phyloP scores from a whole-genome alignment of 1,140 invertebrate species.

The Zaprionus davidi region DNA sequence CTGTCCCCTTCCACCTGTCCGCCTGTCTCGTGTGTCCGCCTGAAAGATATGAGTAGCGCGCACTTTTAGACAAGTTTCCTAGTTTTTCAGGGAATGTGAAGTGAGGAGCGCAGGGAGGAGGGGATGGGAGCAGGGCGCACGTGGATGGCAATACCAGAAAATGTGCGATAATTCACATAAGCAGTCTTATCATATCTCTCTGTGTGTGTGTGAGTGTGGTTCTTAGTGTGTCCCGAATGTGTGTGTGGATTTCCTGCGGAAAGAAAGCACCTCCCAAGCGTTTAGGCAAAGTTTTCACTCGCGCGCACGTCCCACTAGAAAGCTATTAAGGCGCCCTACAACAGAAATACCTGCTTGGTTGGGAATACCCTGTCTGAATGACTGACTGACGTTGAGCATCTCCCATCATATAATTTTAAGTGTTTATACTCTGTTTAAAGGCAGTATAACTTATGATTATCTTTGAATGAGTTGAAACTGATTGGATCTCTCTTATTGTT shows the following conservation, averaged over 20 bases:
- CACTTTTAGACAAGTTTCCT: slow-evolving; percentile 80
- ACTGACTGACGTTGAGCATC: too few species aligned
- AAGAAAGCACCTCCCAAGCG: slow-evolving; percentile 66
- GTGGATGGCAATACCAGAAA: slow-evolving; percentile 57
- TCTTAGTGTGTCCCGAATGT: slow-evolving; percentile 11
- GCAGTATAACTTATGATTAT: too few species aligned
- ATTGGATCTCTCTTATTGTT: neutral
- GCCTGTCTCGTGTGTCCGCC: slow-evolving; percentile 17
- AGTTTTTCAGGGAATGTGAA: slow-evolving; percentile 46
- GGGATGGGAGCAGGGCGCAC: slow-evolving; percentile 12
- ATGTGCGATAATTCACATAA: slow-evolving; percentile 82
- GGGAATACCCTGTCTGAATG: neutral
- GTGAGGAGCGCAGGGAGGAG: neutral
- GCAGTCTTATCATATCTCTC: slow-evolving; percentile 72
- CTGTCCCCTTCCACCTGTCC: slow-evolving; percentile 8
- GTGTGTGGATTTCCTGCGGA: slow-evolving; percentile 61
- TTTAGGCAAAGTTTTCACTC: slow-evolving; percentile 75
- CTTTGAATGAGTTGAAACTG: neutral
- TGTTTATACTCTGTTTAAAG: too few species aligned
- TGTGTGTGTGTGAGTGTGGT: slow-evolving; percentile 18
- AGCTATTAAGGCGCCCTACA: slow-evolving; percentile 57
- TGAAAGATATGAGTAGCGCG: slow-evolving; percentile 71
- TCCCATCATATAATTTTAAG: fast-evolving
- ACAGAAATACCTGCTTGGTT: slow-evolving; percentile 53
- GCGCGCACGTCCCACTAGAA: slow-evolving; percentile 68